Percentiles rank a stretch among this genome's conserved stretches.
phyloP scores from a whole-genome alignment of 2,888 invertebrate genomes.

The Drosophila nr. perissopoda region DNA sequence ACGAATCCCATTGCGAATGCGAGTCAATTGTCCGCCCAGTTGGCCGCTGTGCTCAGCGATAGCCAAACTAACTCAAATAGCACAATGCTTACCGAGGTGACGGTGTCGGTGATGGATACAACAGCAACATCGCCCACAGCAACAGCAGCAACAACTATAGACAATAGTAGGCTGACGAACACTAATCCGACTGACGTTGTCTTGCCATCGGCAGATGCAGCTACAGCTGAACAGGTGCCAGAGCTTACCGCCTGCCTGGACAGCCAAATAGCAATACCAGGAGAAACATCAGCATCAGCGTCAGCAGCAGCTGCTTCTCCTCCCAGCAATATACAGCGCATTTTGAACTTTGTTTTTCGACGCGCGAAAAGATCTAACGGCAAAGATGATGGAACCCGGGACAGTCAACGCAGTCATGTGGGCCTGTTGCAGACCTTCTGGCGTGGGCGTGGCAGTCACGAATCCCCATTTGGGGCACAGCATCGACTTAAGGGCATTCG shows the following conservation, averaged over 20 bases:
- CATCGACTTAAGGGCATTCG: constrained; percentile 84
- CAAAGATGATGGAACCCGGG: constrained; percentile 73
- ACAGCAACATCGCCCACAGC: constrained; percentile 14
- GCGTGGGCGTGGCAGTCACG: constrained; percentile 63
- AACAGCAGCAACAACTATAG: constrained; percentile 12
- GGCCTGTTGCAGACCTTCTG: constrained; percentile 80
- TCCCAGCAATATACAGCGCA: constrained; percentile 54
- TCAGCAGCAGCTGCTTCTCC: constrained; percentile 6
- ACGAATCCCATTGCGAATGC: constrained; percentile 37
- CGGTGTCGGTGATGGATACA: constrained; percentile 36
- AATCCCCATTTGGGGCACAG: constrained; percentile 74
- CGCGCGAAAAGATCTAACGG: constrained; percentile 51
- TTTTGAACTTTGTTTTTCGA: constrained; percentile 73
- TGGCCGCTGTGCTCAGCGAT: constrained; percentile 65
- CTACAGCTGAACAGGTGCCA: constrained; percentile 14
- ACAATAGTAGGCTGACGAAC: constrained; percentile 22
- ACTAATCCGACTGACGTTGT: constrained; percentile 50
- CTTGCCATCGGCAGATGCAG: constrained; percentile 63
- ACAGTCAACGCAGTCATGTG: constrained; percentile 83
- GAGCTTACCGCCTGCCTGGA: constrained; percentile 37
- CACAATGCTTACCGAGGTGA: constrained; percentile 67
- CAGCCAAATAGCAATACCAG: constrained; percentile 21
- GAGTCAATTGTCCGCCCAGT: constrained; percentile 63
- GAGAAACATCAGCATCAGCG: constrained; percentile 4
- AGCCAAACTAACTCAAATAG: constrained; percentile 64